Conservation (phyloP, 2,888 invertebrate genomes). For the Tiliacea aurago region DNA sequence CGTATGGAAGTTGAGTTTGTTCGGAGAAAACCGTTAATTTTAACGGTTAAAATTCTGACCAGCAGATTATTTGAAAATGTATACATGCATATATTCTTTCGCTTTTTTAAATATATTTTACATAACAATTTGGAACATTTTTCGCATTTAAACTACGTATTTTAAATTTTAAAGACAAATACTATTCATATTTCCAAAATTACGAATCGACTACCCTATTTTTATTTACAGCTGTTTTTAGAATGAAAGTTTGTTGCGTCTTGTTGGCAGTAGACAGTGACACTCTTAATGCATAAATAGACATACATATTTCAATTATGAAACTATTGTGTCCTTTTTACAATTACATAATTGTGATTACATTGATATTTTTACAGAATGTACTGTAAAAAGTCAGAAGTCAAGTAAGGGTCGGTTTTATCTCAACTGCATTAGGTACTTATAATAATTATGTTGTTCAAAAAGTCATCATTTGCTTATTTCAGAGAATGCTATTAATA, state of each 20-base stretch:
- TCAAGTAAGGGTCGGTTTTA: constrained; percentile 13
- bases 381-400: constrained; percentile 28
- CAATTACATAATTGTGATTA: constrained; percentile 28
- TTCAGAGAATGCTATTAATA: neutral
- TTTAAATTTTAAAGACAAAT: constrained; percentile 51
- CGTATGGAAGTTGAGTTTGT: constrained; percentile 72
- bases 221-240: constrained; percentile 65
- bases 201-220: constrained; percentile 52
- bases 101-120: constrained; percentile 49
- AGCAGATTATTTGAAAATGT: constrained; percentile 75
- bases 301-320: constrained; percentile 28
- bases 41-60: constrained; percentile 75
- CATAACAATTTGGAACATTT: constrained; percentile 39
- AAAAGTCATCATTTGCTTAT: neutral
- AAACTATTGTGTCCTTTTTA: constrained; percentile 36
- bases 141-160: constrained; percentile 44
- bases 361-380: constrained; percentile 47
- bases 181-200: constrained; percentile 56
- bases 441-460: neutral
- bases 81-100: constrained; percentile 55
- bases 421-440: neutral
- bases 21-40: constrained; percentile 61
- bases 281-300: constrained; percentile 25
- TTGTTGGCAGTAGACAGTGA: constrained; percentile 59
- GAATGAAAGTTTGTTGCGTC: constrained; percentile 45